Conservation (phyloP, 2,113 vertebrate genomes). For the Nicator chloris region DNA sequence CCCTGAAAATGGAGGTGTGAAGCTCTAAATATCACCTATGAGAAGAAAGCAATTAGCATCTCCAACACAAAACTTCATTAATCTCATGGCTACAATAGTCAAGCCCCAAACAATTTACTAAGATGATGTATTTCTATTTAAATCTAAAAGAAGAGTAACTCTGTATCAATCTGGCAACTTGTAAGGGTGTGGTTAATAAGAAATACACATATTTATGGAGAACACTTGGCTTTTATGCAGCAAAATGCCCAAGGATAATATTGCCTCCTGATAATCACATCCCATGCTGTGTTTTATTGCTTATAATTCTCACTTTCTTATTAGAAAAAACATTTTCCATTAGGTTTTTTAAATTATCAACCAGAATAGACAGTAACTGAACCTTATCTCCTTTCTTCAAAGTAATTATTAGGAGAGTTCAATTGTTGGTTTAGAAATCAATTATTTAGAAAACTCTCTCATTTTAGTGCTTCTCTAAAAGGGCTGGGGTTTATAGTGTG, state of each 20-base stretch:
- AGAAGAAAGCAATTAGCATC: not conserved
- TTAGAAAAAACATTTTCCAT: constrained; percentile 40
- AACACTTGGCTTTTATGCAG: not conserved
- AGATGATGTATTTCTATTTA: constrained; percentile 2
- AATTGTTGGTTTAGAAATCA: constrained; percentile 13
- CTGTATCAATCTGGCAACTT: not conserved
- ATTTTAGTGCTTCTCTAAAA: not conserved
- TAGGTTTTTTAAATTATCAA: constrained; percentile 43
- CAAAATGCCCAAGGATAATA: constrained; percentile 16
- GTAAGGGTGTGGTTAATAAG: constrained; percentile 18
- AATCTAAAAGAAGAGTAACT: not conserved
- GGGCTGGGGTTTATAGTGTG: not conserved
- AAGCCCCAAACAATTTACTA: constrained; percentile 22
- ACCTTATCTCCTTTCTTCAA: constrained; percentile 15
- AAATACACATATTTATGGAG: not conserved
- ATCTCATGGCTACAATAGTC: not conserved
- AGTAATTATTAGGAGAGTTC: constrained; percentile 35
- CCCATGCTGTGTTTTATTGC: constrained; percentile 29
- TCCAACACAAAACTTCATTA: not conserved
- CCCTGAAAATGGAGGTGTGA: not conserved
- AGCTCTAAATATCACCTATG: not conserved
- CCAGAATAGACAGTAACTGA: constrained; percentile 31
- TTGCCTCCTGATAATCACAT: constrained; percentile 25
- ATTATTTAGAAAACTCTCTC: constrained; percentile 22
- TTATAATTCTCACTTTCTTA: constrained; percentile 48